Evolutionary conservation across 2,113 vertebrate species (phyloP).

Genomic region (Corapipo altera): DNA sequence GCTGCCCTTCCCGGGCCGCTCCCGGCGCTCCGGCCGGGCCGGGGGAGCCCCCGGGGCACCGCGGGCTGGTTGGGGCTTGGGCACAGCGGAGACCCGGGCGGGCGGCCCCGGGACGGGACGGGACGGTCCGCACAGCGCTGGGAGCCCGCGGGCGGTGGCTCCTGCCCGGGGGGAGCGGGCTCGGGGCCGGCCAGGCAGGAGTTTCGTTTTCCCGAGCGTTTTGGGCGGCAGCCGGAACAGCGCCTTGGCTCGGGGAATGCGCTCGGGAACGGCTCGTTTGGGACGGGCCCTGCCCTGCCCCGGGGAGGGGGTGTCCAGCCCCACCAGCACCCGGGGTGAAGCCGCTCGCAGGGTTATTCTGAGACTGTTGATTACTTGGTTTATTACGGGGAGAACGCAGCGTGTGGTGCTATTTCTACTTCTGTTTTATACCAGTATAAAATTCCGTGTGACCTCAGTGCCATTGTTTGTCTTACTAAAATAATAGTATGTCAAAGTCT

Average conservation of each 20-base stretch:
- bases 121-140: background rate
- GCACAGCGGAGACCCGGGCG: background rate
- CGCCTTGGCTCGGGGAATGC: fast-evolving
- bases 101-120: background rate
- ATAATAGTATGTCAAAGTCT: background rate
- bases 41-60: background rate
- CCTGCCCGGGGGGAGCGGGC: background rate
- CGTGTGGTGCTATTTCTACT: fast-evolving
- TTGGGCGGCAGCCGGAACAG: background rate
- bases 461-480: background rate
- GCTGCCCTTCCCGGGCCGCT: background rate
- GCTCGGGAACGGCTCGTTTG: background rate
- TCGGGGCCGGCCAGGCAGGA: background rate
- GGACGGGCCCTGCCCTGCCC: background rate
- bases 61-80: background rate
- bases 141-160: background rate
- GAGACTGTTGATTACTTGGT: background rate
- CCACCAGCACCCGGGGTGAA: fast-evolving
- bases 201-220: background rate
- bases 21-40: background rate
- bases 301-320: no score
- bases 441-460: background rate
- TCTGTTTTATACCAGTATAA: background rate
- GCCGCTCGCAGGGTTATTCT: fast-evolving
- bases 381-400: fast-evolving